Evolutionary conservation across 2,888 invertebrate species (phyloP).

Genomic region (Watsonalla binaria): DNA sequence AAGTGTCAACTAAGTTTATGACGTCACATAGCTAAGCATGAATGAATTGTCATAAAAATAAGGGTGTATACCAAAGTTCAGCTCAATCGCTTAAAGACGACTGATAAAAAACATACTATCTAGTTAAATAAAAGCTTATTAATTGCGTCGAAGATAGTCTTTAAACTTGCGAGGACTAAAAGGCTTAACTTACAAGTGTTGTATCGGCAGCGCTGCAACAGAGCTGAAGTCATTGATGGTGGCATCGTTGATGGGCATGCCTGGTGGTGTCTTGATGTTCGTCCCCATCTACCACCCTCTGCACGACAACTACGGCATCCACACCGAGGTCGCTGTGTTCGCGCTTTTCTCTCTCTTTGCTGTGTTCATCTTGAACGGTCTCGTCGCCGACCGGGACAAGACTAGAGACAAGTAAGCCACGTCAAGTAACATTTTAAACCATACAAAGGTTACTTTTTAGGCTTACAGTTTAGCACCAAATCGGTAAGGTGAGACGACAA

Average conservation of each 20-base stretch:
- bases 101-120: too few species aligned
- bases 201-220: constrained; percentile 28
- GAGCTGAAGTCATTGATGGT: constrained; percentile 69
- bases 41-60: too few species aligned
- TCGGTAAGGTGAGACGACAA: too few species aligned
- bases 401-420: constrained; percentile 39
- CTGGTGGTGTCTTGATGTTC: constrained; percentile 85
- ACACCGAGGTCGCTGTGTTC: constrained; percentile 85
- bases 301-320: constrained; percentile 83
- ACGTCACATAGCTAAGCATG: too few species aligned
- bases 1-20: too few species aligned
- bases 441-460: too few species aligned
- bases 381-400: constrained; percentile 65
- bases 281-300: constrained; percentile 86
- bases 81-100: too few species aligned
- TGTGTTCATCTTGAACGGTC: constrained; percentile 79
- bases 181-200: neutral
- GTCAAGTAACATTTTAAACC: neutral
- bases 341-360: constrained; percentile 80
- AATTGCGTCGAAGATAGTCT: too few species aligned
- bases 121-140: too few species aligned
- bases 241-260: constrained; percentile 83
- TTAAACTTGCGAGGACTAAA: too few species aligned
- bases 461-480: too few species aligned
- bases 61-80: too few species aligned